phyloP scores from a whole-genome alignment of 2,113 vertebrate species.

The Sinosuthora webbiana region DNA sequence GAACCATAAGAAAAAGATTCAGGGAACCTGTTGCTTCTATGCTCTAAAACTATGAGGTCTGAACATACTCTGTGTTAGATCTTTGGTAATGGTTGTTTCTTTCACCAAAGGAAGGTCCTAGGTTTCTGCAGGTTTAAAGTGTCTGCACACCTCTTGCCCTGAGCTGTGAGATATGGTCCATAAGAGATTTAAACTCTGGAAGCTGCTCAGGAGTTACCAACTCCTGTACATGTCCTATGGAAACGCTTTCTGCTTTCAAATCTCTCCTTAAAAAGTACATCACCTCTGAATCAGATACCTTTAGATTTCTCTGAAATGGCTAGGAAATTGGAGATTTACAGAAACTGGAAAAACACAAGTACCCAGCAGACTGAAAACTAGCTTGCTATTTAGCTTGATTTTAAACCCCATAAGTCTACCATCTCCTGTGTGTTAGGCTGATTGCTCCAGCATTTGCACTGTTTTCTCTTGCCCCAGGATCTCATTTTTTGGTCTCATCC shows the following conservation, averaged over 20 bases:
- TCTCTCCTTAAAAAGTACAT: background rate
- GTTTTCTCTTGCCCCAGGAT: background rate
- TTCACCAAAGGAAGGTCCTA: background rate
- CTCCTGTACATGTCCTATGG: background rate
- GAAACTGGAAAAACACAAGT: background rate
- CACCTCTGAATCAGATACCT: background rate
- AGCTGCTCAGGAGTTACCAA: background rate
- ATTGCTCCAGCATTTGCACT: background rate
- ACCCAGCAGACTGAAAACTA: background rate
- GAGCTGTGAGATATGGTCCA: background rate
- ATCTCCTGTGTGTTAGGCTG: background rate
- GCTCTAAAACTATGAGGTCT: background rate
- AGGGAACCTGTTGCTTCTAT: background rate
- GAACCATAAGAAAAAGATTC: background rate
- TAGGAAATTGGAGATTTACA: background rate
- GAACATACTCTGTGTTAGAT: background rate
- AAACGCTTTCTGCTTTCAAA: background rate
- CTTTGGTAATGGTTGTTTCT: background rate
- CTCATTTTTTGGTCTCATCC: background rate
- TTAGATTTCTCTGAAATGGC: background rate
- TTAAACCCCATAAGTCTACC: fast-evolving
- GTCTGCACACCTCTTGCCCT: background rate
- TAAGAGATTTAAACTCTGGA: background rate
- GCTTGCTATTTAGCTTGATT: background rate
- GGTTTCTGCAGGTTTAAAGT: background rate